Base-by-base conservation (phyloP, 2,113 vertebrate genomes). In the Climacteris rufus region DNA sequence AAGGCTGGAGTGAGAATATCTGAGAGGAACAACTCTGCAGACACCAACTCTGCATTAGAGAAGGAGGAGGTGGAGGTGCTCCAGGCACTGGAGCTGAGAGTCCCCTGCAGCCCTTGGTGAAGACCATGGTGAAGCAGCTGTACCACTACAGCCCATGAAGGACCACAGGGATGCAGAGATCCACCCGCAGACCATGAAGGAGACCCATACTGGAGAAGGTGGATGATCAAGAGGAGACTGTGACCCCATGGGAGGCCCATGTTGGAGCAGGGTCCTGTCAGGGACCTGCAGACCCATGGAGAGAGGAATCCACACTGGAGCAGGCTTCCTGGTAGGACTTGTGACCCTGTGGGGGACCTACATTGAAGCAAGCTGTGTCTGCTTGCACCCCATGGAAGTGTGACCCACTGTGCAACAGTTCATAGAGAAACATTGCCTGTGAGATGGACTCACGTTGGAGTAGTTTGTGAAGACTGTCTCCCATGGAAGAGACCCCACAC, bases 111-210 rank as follows among this genome's bases (percentile, higher is more conserved):
- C 16, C 24, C 0, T 0, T 49, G 11, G 25, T 10, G 39, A 19
- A 45, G 28, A 7, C 15, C 39, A 33, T 13, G 12, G 31, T 39
- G 45, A 45, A 15, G 18, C 19, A 87, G 22, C 18, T 53, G 15
- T 77, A 18, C 9, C 17, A 21, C 33, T 45, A 22, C 6, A 39
- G 15, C 15, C 12, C 33, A 7, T 53, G 72, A 23, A 78, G 12
- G 15, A 13, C 4, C n/a, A n/a, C 0, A 0, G 47, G 39, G 6
- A 9, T 23, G 15, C 23, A 28, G 13, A 53, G 10, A 45, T 53
- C 28, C 54, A 69, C 27, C 14, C 9, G 37, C 22, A 69, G 33
- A 15, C 39, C 10, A 2, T 39, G 39, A 19, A 53, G 39, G 24
- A 61, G 28, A 53, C 15, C 33, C 45, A 45, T 1, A 8, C 7